Evolutionary conservation across 2,888 invertebrate genomes (phyloP).

Genomic region (Emmelina monodactyla): DNA sequence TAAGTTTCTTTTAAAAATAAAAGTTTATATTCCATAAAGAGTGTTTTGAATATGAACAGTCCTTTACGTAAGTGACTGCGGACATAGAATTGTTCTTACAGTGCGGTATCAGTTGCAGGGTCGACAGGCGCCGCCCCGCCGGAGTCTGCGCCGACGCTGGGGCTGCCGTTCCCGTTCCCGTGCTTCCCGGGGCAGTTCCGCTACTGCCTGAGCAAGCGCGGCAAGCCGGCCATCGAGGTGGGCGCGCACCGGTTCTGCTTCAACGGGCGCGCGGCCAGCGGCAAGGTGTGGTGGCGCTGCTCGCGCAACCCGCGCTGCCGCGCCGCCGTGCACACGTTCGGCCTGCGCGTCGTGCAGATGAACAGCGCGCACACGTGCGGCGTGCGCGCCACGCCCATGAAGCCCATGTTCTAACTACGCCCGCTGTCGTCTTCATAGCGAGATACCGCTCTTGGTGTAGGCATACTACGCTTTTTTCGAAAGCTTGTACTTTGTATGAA

Average conservation of each 20-base stretch:
- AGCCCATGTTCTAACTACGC: constrained; percentile 59
- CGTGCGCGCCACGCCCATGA: constrained; percentile 52
- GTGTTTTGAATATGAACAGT: too few relatives aligned
- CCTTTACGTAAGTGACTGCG: too few relatives aligned
- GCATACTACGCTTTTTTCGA: too few relatives aligned
- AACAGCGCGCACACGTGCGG: constrained; percentile 60
- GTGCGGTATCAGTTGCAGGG: constrained; percentile 56
- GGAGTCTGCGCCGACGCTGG: constrained; percentile 45
- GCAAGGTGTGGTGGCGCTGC: constrained; percentile 61
- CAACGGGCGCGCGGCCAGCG: constrained; percentile 57
- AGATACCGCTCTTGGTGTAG: too few relatives aligned
- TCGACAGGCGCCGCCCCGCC: constrained; percentile 19
- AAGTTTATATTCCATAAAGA: too few relatives aligned
- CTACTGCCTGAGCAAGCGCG: constrained; percentile 57
- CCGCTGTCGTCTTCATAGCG: too few relatives aligned
- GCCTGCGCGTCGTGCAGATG: constrained; percentile 56
- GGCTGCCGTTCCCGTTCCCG: constrained; percentile 54
- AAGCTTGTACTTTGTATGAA: too few relatives aligned
- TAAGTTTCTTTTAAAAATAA: too few relatives aligned
- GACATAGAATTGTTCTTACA: too few relatives aligned
- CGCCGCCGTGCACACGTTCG: constrained; percentile 58
- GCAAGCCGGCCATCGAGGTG: constrained; percentile 57
- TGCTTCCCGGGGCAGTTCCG: constrained; percentile 59
- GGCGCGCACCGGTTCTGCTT: constrained; percentile 59
- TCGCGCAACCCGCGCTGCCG: constrained; percentile 57